Base-by-base conservation (phyloP, 1,140 invertebrate species). In the Leptinotarsa defecta region DNA sequence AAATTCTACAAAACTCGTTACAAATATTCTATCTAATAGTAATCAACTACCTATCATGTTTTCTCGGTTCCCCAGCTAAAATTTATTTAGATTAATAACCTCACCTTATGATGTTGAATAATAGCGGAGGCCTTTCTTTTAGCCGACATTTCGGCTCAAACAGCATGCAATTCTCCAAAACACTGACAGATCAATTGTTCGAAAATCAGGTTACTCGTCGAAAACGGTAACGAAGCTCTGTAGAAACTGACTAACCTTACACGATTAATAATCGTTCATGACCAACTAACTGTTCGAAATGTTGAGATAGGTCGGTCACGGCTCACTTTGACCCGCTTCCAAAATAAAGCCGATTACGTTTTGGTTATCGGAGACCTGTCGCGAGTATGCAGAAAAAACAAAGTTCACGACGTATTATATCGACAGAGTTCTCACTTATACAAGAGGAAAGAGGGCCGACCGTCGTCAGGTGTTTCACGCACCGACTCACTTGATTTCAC, bases 91-190 rank as follows among this genome's bases (percentile, higher is more conserved):
- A 43, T 8, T 11, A 68, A 68, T 65, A 48, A 73, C 65, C 81
- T 87, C 85, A 89, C 88, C 88, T 89, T 89, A 85, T 88, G 88
- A 84, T 89, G 88, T 84, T 89, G 88, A 84, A 89, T 89, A 83
- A 88, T 87, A 83, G 88, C 87, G 83, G 88, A 88, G 83, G 88
- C 87, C 86, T 89, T 89, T 84, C 88, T 87, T 86, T 89, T 89
- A 72, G 88, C 88, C 79, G 88, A 88, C 88, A 89, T 89, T 15
- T 69, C 69, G 49, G 5, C 68, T 13, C 17, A 57, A 57, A 57
- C 2, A 57, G 52, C n/a, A 17, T 57, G 15, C 15, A 57, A 57
- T 19, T 57, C 13, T 57, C 6, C 52, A 19, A 19, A 57, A 13
- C 52, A 57, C 52, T 5, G 52, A 19, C 52, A 57, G 52, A 57